Conservation (phyloP, 2,113 vertebrate genomes). For the Elephantulus edwardii region DNA sequence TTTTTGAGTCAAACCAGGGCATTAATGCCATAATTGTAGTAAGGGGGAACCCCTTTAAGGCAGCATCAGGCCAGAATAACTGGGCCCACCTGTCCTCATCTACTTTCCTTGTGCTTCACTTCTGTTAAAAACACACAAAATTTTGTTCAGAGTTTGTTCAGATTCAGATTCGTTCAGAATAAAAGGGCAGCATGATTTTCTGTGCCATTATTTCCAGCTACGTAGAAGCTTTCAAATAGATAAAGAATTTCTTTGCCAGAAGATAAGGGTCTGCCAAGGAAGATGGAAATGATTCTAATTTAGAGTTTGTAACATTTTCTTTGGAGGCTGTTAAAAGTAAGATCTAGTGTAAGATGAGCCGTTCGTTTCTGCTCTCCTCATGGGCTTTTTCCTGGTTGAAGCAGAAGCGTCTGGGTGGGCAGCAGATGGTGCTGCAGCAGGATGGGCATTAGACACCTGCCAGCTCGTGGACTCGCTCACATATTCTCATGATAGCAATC, state of each 20-base stretch:
- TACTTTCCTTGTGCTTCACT: background rate
- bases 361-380: background rate
- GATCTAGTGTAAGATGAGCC: slow-evolving; percentile 3
- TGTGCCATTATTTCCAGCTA: background rate
- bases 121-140: slow-evolving; percentile 18
- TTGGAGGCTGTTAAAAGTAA: background rate
- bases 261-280: background rate
- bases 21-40: background rate
- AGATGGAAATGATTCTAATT: slow-evolving; percentile 13
- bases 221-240: slow-evolving; percentile 12
- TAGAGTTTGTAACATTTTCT: background rate
- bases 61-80: background rate
- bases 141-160: no score
- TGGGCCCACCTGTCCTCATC: background rate
- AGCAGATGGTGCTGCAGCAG: slow-evolving; percentile 6
- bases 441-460: slow-evolving; percentile 38
- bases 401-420: slow-evolving; percentile 16
- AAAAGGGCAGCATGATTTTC: slow-evolving; percentile 26
- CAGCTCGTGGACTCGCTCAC: background rate
- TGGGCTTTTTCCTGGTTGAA: background rate
- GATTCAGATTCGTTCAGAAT: background rate
- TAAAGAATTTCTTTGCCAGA: slow-evolving; percentile 23
- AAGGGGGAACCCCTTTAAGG: background rate
- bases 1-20: background rate
- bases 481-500: background rate